These are phyloP conservation scores for Xestia sexstrigata DNA, from an alignment of 2,888 invertebrate genomes.

Conservation along the genomic window DNA sequence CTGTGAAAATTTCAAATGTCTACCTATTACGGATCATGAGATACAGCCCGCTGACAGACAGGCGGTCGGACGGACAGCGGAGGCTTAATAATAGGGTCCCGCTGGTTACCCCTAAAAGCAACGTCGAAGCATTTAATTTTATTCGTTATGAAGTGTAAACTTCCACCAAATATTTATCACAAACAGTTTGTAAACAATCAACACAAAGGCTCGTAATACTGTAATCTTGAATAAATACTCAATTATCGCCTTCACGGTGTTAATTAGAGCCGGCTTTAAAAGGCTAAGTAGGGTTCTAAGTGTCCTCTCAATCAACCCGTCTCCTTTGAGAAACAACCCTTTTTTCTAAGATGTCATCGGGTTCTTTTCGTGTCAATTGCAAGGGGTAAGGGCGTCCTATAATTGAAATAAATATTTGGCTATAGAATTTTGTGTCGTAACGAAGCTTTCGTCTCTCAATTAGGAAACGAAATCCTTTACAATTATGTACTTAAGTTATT, in stretches of 20 bases:
- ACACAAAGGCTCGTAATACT: constrained; percentile 51
- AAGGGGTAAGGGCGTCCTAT: constrained; percentile 69
- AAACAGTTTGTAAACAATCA: constrained; percentile 55
- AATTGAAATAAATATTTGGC: constrained; percentile 89
- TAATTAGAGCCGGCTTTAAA: constrained; percentile 83
- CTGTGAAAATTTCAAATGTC: too few species aligned
- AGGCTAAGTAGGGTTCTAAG: constrained; percentile 78
- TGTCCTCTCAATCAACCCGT: constrained; percentile 81
- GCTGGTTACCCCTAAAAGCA: too few species aligned
- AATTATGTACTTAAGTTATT: constrained; percentile 64
- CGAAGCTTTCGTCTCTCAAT: constrained; percentile 73
- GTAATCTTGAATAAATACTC: constrained; percentile 73
- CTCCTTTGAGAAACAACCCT: constrained; percentile 79
- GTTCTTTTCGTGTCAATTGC: constrained; percentile 86
- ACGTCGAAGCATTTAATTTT: neutral
- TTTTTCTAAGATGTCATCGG: constrained; percentile 84
- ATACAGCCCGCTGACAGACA: too few species aligned
- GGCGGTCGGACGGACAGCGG: too few species aligned
- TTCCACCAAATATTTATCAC: constrained; percentile 20
- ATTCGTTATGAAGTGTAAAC: neutral
- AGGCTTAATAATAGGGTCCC: too few species aligned
- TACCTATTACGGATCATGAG: too few species aligned
- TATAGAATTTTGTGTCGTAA: constrained; percentile 81
- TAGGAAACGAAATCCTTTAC: constrained; percentile 69
- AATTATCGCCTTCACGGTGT: constrained; percentile 77